Evolutionary conservation across 2,888 invertebrate genomes (phyloP), one percentile per base, ranked within the genome.

Genomic region (Drosophila neonasuta): DNA sequence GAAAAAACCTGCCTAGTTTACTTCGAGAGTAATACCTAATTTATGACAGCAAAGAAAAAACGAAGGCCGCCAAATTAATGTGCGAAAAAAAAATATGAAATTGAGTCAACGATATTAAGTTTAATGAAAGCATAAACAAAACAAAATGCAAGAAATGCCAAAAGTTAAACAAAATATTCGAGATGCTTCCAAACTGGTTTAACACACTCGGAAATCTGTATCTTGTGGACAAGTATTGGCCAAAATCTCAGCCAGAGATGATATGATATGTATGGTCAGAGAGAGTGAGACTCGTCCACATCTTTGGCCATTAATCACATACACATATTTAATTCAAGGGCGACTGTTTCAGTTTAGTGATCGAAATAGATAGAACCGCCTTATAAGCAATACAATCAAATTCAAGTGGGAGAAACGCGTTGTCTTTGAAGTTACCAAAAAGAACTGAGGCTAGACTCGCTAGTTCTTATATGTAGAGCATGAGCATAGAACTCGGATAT

Each of bases 51-150:
- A 29, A 51, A 30, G 45, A n/a, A 55, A 24, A 49, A 60, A 54
- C 49, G 62, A 79, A 75, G 78, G 74, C 60, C 67, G 48, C 24
- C 44, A 68, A 67, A 85, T 77, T 74, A 77, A 77, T 79, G 85
- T 81, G 74, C 79, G 71, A 74, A 79, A 80, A 64, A 17, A 44
- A 24, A 24, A 24, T 65, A 57, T 65, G 58, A 57, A 68, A 75
- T 79, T 68, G 58, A 72, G 77, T 69, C 73, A 69, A 66, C 41
- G 57, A 42, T 48, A 67, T 64, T 63, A 61, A 64, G 41, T 71
- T 64, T 45, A 63, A 62, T 71, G 51, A 54, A 58, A 69, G 48
- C 55, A 58, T 67, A 54, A 71, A 67, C 41, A 58, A 67, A 62
- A 42, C 45, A 51, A 54, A 68, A 52, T 46, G 34, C 68, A 41